Conservation (phyloP, 1,140 invertebrate genomes). For the Plodia interpunctella region DNA sequence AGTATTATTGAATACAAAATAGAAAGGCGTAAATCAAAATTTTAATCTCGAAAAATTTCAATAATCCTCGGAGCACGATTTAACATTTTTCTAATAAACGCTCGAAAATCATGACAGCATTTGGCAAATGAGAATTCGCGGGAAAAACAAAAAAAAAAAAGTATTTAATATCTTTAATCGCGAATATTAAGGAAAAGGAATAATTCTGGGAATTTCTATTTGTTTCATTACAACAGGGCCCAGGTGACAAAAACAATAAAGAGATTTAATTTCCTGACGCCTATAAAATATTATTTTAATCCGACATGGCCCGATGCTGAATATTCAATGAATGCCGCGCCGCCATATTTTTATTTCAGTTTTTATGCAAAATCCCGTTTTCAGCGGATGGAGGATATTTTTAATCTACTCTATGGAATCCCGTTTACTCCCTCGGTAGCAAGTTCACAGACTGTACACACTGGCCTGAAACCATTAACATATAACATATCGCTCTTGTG, state of each 20-base stretch:
- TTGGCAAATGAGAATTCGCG: too few relatives aligned
- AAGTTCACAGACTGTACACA: too few relatives aligned
- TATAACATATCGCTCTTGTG: too few relatives aligned
- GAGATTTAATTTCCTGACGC: conserved; percentile 44
- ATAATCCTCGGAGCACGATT: too few relatives aligned
- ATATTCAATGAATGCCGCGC: conserved; percentile 30
- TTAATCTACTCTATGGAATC: conserved; percentile 18
- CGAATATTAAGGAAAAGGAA: conserved; percentile 2
- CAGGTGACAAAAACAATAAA: conserved; percentile 41
- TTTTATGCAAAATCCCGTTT: conserved; percentile 26
- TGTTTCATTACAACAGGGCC: background rate
- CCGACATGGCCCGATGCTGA: conserved; percentile 27
- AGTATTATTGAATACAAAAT: too few relatives aligned
- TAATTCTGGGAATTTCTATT: background rate
- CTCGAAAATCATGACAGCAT: too few relatives aligned
- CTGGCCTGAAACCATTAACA: too few relatives aligned
- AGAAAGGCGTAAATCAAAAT: too few relatives aligned
- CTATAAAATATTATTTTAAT: conserved; percentile 41
- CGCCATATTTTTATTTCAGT: conserved; percentile 30
- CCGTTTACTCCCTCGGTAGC: background rate
- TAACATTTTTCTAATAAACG: too few relatives aligned
- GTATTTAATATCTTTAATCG: too few relatives aligned
- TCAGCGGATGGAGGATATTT: conserved; percentile 19
- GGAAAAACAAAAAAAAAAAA: too few relatives aligned
- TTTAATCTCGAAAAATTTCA: too few relatives aligned